These are phyloP conservation scores for Rousettus leschenaultii DNA, from an alignment of 2,113 vertebrate genomes.

Conservation along the genomic window DNA sequence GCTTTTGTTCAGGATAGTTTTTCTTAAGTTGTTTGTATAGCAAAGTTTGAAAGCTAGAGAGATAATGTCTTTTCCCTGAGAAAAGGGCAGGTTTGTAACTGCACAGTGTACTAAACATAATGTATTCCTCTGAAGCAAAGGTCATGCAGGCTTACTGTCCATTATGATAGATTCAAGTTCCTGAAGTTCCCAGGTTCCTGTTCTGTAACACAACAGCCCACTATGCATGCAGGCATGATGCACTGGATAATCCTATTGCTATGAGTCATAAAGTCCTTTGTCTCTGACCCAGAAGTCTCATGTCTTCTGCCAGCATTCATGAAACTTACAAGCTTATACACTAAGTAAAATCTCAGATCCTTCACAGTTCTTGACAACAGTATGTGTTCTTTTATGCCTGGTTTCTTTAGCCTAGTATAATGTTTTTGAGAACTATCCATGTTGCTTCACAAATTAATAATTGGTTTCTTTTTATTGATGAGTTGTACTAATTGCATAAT, in stretches of 20 bases:
- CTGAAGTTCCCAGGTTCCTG: neutral
- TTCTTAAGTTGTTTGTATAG: neutral
- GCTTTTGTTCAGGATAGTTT: neutral
- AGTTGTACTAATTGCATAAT: neutral
- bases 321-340: neutral
- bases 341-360: neutral
- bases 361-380: neutral
- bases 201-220: neutral
- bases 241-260: neutral
- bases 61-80: neutral
- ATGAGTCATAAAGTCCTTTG: neutral
- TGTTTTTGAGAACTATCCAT: neutral
- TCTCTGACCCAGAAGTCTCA: neutral
- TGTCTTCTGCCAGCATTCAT: neutral
- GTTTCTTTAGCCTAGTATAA: neutral
- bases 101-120: neutral
- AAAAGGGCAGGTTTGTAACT: neutral
- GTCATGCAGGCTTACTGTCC: neutral
- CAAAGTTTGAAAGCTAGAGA: neutral
- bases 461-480: constrained; percentile 3
- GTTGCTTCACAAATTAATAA: neutral
- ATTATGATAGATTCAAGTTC: neutral
- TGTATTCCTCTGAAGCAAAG: neutral
- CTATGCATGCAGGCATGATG: neutral
- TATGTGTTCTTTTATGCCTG: neutral